phyloP scores from a whole-genome alignment of 2,113 vertebrate species.

The Pseudorectes ferrugineus region DNA sequence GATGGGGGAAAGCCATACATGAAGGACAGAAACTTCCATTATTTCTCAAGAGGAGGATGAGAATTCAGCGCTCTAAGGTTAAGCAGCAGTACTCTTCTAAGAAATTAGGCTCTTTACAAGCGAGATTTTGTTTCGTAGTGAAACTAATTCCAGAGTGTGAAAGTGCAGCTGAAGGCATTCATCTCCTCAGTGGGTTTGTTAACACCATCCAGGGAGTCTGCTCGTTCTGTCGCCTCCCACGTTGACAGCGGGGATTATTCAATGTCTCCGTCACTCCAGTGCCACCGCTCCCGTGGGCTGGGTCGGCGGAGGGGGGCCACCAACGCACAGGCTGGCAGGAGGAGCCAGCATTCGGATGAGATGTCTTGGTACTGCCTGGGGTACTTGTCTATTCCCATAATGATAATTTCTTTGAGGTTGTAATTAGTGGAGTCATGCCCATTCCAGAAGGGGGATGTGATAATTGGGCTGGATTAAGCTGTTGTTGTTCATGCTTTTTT shows the following conservation, averaged over 20 bases:
- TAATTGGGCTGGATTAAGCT: background rate
- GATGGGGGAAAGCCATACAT: background rate
- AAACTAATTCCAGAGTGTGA: background rate
- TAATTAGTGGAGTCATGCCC: conserved; percentile 43
- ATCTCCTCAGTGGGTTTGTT: conserved; percentile 34
- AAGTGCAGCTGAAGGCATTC: conserved; percentile 33
- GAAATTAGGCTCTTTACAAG: background rate
- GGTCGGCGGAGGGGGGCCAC: conserved; percentile 30
- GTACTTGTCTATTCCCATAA: conserved; percentile 48
- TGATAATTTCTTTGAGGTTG: background rate
- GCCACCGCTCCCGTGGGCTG: conserved; percentile 9
- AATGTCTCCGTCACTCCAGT: conserved; percentile 15
- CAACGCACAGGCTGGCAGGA: background rate
- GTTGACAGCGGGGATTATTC: conserved; percentile 49
- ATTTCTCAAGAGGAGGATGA: background rate
- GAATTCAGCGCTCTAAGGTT: background rate
- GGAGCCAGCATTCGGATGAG: background rate
- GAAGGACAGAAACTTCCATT: background rate
- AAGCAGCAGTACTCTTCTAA: background rate
- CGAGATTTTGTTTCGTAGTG: background rate
- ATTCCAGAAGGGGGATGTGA: background rate
- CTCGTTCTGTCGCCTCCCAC: background rate
- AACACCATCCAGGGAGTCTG: background rate
- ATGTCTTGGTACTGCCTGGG: conserved; percentile 6
- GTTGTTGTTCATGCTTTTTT: background rate